Evolutionary conservation across 2,797 vertebrate species (phyloP), one percentile per base, ranked within the genome.

Genomic region (Hippocampus kuda): DNA sequence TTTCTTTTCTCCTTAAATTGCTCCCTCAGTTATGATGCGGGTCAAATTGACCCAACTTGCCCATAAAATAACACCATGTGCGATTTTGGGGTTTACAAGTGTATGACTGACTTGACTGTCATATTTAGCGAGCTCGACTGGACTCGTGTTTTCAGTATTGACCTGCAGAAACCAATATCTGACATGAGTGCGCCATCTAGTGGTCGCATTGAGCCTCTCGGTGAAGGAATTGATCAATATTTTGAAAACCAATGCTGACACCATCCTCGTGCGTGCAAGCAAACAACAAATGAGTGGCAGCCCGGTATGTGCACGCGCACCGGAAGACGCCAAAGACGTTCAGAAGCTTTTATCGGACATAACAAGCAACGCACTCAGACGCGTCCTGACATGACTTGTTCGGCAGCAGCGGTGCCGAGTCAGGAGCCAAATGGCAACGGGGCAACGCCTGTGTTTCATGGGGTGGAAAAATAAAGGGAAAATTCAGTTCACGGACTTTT

Each of bases 311-410:
- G 27, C 27, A 30, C 7, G 27, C 10, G 53, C 57, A 67, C 77
- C 78, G 83, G 85, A 83, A 82, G 79, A 77, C 74, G 70, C 68
- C 88, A 87, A 89, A 85, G 72, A 88, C 83, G 41, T 66, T 54
- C 13, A 81, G 76, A 80, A 72, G 77, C 84, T 86, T 83, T 85
- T 85, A 88, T 84, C 81, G 75, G 76, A 83, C 76, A 81, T 77
- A 86, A 85, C 82, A 83, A 85, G 72, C 77, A 76, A 70, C 74
- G 77, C 74, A 76, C 76, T 84, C 77, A 83, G 75, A 85, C 72
- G 18, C 44, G 81, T 83, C 41, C 41, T 44, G 75, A 72, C 75
- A 76, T 87, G 81, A 56, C 68, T 84, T 69, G 67, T 73, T 72
- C 59, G 53, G 13, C 66, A 46, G 70, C 67, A 68, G 44, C 44